A percentile compares a stretch with the other conserved stretches of the same genome.
Conservation (phyloP, 1,140 invertebrate genomes). For the Conus betulinus region DNA sequence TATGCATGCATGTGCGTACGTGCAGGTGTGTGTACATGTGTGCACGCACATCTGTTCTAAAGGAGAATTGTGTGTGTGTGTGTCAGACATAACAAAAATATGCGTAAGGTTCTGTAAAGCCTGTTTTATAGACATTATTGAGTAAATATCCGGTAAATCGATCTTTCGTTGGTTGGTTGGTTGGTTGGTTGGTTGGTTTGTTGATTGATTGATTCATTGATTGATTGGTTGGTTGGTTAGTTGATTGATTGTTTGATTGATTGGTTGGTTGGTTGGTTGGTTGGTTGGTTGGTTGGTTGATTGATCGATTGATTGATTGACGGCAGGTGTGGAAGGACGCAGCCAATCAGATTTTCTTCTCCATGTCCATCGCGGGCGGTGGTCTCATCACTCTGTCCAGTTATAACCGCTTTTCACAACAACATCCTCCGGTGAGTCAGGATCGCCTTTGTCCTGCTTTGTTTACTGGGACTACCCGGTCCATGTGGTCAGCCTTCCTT, state of each 20-base stretch:
- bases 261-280: too few relatives aligned
- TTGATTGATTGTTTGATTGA: not conserved
- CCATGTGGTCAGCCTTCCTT: not conserved
- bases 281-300: not conserved
- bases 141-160: too few relatives aligned
- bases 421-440: constrained; percentile 65
- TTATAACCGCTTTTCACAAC: constrained; percentile 73
- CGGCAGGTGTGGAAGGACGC: constrained; percentile 72
- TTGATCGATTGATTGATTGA: not conserved
- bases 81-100: too few relatives aligned
- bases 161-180: too few relatives aligned
- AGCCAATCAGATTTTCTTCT: constrained; percentile 73
- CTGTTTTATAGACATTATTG: too few relatives aligned
- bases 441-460: not conserved
- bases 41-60: too few relatives aligned
- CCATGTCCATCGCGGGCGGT: constrained; percentile 71
- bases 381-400: constrained; percentile 71
- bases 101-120: too few relatives aligned
- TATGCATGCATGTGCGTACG: too few relatives aligned
- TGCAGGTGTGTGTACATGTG: too few relatives aligned
- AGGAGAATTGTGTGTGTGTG: too few relatives aligned
- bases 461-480: not conserved
- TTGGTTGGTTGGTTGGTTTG: not conserved
- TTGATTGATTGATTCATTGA: not conserved
- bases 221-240: not conserved